These are phyloP conservation scores for Aurelia sp. DNA, from an alignment of 30 jellyfish, hydroid and myxozoan genomes.

Conservation along the genomic window DNA sequence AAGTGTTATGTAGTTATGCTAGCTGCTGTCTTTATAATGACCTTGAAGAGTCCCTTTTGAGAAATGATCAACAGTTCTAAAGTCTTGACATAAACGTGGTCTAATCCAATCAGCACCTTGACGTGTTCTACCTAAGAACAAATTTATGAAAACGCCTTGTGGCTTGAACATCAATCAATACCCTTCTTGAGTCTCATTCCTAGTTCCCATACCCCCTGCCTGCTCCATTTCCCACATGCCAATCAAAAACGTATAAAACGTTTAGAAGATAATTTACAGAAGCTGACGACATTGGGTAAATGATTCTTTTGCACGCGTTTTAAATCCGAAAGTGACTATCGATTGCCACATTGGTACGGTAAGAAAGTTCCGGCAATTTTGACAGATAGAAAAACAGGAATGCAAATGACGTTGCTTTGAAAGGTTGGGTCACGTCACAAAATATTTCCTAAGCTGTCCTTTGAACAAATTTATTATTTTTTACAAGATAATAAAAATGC, in stretches of 20 bases:
- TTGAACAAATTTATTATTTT: too few species aligned
- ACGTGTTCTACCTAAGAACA: slow-evolving; percentile 54
- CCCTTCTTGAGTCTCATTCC: slow-evolving; percentile 61
- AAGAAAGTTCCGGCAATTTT: too few species aligned
- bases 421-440: too few species aligned
- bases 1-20: slow-evolving; percentile 19
- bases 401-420: too few species aligned
- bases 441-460: too few species aligned
- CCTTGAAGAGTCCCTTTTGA: slow-evolving; percentile 66
- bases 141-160: slow-evolving; percentile 35
- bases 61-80: slow-evolving; percentile 68
- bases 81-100: slow-evolving; percentile 63
- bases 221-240: slow-evolving; percentile 60
- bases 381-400: too few species aligned
- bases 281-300: slow-evolving; percentile 28
- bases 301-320: too few species aligned
- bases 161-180: slow-evolving; percentile 44
- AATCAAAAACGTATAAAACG: slow-evolving; percentile 39
- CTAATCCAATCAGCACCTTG: slow-evolving; percentile 70
- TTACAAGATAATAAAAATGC: too few species aligned
- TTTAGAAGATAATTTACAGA: slow-evolving; percentile 55
- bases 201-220: slow-evolving; percentile 49
- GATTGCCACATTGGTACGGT: too few species aligned
- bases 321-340: too few species aligned
- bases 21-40: slow-evolving; percentile 74